phyloP scores from a whole-genome alignment of 2,888 invertebrate genomes.

The Operophtera brumata region DNA sequence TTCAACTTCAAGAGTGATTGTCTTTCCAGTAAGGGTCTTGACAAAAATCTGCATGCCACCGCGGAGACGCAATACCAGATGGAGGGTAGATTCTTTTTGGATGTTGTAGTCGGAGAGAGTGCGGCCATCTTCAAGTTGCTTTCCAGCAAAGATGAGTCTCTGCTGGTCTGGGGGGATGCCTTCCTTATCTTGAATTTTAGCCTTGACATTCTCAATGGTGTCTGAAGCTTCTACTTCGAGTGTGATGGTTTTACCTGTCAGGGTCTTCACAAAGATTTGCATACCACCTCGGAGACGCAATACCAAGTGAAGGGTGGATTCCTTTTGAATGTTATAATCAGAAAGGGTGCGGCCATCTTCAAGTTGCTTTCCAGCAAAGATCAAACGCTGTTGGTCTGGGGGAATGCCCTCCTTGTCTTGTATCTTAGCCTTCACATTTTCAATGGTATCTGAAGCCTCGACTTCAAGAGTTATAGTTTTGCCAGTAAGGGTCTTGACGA shows the following conservation, averaged over 20 bases:
- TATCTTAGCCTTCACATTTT: slow-evolving; percentile 55
- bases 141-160: slow-evolving; percentile 47
- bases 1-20: slow-evolving; percentile 47
- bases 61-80: slow-evolving; percentile 44
- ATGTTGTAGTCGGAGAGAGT: slow-evolving; percentile 49
- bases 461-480: slow-evolving; percentile 53
- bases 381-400: slow-evolving; percentile 51
- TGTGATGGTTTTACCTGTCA: slow-evolving; percentile 49
- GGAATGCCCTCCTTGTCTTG: slow-evolving; percentile 56
- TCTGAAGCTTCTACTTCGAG: slow-evolving; percentile 46
- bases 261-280: slow-evolving; percentile 52
- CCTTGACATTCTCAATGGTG: slow-evolving; percentile 47
- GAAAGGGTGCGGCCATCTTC: slow-evolving; percentile 53
- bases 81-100: slow-evolving; percentile 48
- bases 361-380: slow-evolving; percentile 52
- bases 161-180: slow-evolving; percentile 53
- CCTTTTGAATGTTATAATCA: slow-evolving; percentile 54
- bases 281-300: slow-evolving; percentile 52
- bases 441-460: slow-evolving; percentile 50
- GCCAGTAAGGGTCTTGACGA: slow-evolving; percentile 51
- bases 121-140: slow-evolving; percentile 48
- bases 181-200: slow-evolving; percentile 51
- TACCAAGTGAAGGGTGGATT: slow-evolving; percentile 49
- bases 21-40: slow-evolving; percentile 48
- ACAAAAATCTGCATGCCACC: slow-evolving; percentile 55